Conservation (phyloP, 2,113 vertebrate genomes). For the Synchiropus splendidus region DNA sequence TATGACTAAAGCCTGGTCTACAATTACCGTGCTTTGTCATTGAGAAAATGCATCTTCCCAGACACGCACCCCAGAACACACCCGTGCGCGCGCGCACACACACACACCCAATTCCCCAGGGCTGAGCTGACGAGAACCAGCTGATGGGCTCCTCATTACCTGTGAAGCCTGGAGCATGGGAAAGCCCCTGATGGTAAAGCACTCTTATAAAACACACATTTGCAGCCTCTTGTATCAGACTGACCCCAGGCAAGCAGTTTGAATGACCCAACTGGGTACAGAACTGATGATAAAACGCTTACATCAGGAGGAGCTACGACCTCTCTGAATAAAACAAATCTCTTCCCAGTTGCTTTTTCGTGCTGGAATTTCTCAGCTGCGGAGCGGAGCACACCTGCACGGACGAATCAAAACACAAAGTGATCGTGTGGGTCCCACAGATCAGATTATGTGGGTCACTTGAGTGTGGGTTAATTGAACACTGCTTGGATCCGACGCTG, state of each 20-base stretch:
- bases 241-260: constrained; percentile 7
- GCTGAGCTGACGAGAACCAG: constrained; percentile 10
- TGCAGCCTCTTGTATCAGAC: constrained; percentile 6
- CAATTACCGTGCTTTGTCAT: constrained; percentile 53
- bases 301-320: constrained; percentile 13
- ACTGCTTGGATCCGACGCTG: constrained; percentile 36
- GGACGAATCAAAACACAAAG: not conserved
- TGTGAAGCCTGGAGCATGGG: constrained; percentile 33
- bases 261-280: constrained; percentile 13
- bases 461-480: constrained; percentile 40
- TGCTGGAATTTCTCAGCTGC: too few species aligned
- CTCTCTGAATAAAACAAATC: not conserved
- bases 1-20: constrained; percentile 49
- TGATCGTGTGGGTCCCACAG: not conserved
- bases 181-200: constrained; percentile 27
- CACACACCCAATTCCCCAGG: constrained; percentile 23
- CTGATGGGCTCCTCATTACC: constrained; percentile 22
- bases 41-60: constrained; percentile 46
- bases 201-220: constrained; percentile 18
- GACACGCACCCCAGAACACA: constrained; percentile 36
- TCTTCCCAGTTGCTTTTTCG: too few species aligned
- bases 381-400: not conserved
- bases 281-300: constrained; percentile 29
- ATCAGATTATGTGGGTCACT: constrained; percentile 11
- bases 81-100: not conserved